Evolutionary conservation across 2,797 vertebrate species (phyloP), one percentile per base, ranked within the genome.

Genomic region (Channallabes apus): DNA sequence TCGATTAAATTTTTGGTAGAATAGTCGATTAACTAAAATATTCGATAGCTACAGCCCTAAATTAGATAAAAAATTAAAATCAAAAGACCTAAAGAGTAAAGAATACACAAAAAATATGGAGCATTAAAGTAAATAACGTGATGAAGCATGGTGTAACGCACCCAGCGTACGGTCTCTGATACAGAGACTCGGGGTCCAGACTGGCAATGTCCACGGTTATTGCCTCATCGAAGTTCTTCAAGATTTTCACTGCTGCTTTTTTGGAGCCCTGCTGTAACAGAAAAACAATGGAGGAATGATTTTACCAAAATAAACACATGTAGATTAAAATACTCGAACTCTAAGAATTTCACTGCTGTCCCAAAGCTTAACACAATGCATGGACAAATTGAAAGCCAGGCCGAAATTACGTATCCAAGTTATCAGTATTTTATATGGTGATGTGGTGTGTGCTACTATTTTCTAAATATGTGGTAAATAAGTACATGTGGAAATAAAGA

Each of bases 221-320:
- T 75, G 97, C 98, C 95, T 99, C 98, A 81, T 99, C 98, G 90
- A 99, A 99, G 93, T 99, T 99, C 92, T 99, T 99, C 93, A 99
- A 93, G 94, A 99, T 99, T 96, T 98, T 99, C 93, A 99, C 94
- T 69, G 93, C 97, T 84, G 96, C 95, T 93, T 97, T 99, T 95
- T 96, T 98, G 92, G 95, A 87, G 86, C 88, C 92, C 46, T 94
- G 94, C 91, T 93, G 91, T 14, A 61, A 51, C 11, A 51, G 46
- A 51, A 51, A 51, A 51, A 51, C 46, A 46, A 46, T 46, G 46
- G n/a, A 20, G 9, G 32, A 22, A 69, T 38, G 18, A 22, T 38
- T 69, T 69, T 69, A 69, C 68, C 22, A 69, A 69, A 35, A 32
- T 32, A 17, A 38, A 38, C 35, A 35, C 18, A 18, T 38, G 67